Conservation (phyloP, 2,113 vertebrate species). For the Cochlearius cochlearius region DNA sequence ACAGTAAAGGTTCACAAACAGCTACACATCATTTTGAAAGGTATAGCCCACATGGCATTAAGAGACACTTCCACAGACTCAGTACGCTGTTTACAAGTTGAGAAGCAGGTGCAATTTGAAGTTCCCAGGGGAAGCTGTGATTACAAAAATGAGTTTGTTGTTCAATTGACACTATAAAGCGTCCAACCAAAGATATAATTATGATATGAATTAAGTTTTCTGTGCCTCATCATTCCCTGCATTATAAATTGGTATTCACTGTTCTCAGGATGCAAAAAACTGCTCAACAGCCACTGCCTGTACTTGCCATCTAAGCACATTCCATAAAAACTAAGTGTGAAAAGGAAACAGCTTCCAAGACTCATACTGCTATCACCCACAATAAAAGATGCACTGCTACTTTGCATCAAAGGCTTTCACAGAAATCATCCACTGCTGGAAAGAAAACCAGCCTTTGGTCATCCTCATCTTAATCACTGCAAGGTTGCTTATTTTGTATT, state of each 20-base stretch:
- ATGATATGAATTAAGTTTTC: neutral
- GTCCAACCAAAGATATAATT: neutral
- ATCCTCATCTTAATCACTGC: neutral
- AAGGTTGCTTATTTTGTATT: neutral
- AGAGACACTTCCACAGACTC: neutral
- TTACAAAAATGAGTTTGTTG: neutral
- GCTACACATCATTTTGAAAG: neutral
- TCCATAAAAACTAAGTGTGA: neutral
- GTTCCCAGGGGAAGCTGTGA: neutral
- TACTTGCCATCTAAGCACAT: neutral
- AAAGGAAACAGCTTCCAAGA: neutral
- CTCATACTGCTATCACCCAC: neutral
- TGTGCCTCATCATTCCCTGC: neutral
- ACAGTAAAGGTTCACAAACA: neutral
- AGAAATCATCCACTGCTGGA: neutral
- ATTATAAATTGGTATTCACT: neutral
- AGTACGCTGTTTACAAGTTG: neutral
- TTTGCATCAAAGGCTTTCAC: neutral
- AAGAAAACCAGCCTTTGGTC: neutral
- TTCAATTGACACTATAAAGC: neutral
- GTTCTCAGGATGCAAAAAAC: neutral
- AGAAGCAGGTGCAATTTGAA: neutral
- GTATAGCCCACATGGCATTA: accelerated
- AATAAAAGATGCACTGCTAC: neutral
- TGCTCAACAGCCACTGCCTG: neutral